A percentile compares a stretch with the other conserved stretches of the same genome.
Conservation (phyloP, 2,888 invertebrate species). For the Ametastegia equiseti region DNA sequence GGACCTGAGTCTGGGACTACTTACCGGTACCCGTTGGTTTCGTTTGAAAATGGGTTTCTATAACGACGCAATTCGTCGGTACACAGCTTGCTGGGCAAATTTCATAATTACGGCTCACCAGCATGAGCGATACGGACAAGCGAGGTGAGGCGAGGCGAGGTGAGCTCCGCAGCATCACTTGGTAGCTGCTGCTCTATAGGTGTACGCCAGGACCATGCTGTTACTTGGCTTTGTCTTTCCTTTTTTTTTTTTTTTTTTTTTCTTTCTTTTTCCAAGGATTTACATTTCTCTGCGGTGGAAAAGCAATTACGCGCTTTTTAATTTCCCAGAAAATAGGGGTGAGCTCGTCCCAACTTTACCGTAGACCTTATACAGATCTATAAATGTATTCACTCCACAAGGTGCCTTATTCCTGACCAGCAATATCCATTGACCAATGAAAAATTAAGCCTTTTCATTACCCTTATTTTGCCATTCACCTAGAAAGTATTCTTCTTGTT, state of each 20-base stretch:
- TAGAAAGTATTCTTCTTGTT: not conserved
- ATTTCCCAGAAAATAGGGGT: constrained; percentile 15
- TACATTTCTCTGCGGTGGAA: constrained; percentile 29
- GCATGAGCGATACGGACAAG: constrained; percentile 7
- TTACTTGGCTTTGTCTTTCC: not conserved
- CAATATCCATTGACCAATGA: not conserved
- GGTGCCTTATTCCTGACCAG: not conserved
- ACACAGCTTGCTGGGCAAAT: constrained; percentile 30
- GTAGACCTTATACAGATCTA: constrained; percentile 6
- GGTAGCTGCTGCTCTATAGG: constrained; percentile 2
- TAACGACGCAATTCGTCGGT: constrained; percentile 27
- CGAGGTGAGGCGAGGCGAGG: not conserved
- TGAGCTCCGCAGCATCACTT: not conserved
- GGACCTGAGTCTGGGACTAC: not conserved
- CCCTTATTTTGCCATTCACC: not conserved
- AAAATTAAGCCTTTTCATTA: not conserved
- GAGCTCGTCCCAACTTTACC: not conserved
- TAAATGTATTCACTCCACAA: not conserved
- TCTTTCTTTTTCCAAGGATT: constrained; percentile 9
- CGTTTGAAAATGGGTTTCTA: constrained; percentile 28
- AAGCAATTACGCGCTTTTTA: constrained; percentile 46
- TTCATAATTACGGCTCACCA: constrained; percentile 24
- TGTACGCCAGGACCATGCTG: not conserved
- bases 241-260: no score
- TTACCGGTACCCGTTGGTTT: not conserved